phyloP scores from a whole-genome alignment of 2,113 vertebrate species.

The Desmodus rotundus region DNA sequence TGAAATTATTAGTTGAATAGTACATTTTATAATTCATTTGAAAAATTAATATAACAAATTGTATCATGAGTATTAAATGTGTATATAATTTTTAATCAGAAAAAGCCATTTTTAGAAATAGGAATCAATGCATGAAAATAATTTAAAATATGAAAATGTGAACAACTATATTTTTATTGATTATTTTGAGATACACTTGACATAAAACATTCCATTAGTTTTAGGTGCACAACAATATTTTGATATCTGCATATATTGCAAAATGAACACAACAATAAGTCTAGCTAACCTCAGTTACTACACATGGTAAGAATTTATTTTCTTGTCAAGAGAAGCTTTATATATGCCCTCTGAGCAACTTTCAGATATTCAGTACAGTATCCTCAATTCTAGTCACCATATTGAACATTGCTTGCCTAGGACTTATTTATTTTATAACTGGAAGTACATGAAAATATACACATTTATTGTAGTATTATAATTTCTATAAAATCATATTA shows the following conservation, averaged over 20 bases:
- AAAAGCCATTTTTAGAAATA: neutral
- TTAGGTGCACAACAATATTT: neutral
- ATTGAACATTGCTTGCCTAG: neutral
- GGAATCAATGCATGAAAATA: neutral
- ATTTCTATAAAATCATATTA: neutral
- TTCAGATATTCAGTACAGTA: neutral
- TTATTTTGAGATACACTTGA: neutral
- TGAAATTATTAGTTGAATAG: neutral
- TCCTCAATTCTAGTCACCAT: neutral
- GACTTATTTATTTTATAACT: neutral
- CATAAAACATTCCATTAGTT: neutral
- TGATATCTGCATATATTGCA: neutral
- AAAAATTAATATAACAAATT: neutral
- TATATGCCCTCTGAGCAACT: neutral
- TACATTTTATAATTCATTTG: neutral
- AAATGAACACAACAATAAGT: neutral
- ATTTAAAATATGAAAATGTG: neutral
- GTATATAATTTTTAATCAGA: neutral
- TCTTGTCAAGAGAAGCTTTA: neutral
- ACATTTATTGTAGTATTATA: neutral
- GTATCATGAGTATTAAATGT: neutral
- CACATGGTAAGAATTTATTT: neutral
- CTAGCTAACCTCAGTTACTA: neutral
- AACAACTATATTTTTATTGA: neutral
- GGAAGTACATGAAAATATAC: neutral